phyloP scores from a whole-genome alignment of 2,113 vertebrate species.

The Pithys albifrons region DNA sequence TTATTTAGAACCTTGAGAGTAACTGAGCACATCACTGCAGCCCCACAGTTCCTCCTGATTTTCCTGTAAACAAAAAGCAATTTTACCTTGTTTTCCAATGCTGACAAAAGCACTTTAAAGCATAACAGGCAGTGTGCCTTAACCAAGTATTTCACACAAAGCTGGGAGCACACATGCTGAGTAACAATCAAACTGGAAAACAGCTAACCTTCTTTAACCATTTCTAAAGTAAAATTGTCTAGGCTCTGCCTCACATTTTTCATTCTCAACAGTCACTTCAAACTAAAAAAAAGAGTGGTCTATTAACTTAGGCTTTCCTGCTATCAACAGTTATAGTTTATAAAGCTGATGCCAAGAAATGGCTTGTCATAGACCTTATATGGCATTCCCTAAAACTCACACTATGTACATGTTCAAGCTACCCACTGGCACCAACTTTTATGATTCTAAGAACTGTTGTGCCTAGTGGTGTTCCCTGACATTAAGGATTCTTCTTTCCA shows the following conservation, averaged over 20 bases:
- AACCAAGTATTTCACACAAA: background rate
- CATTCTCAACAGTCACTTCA: background rate
- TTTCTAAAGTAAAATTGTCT: background rate
- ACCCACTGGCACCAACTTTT: background rate
- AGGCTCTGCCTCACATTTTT: background rate
- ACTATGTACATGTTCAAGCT: background rate
- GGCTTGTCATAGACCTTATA: background rate
- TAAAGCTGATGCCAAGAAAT: constrained; percentile 24
- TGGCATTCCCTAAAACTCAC: background rate
- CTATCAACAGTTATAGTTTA: background rate
- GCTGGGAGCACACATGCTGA: background rate
- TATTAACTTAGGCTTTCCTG: background rate
- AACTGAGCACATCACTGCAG: background rate
- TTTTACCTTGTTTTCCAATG: background rate
- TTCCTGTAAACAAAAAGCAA: background rate
- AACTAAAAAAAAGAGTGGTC: background rate
- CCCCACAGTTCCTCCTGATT: background rate
- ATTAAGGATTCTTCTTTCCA: background rate
- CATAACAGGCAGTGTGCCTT: background rate
- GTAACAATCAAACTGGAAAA: background rate
- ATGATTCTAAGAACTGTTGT: background rate
- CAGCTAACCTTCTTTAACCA: background rate
- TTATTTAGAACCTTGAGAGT: background rate
- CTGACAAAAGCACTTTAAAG: background rate
- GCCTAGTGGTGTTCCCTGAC: background rate